Percentiles rank a stretch among this genome's conserved stretches.
These are phyloP conservation scores for Sphyrna mokarran DNA, from an alignment of 2,113 vertebrate genomes.

Conservation along the genomic window DNA sequence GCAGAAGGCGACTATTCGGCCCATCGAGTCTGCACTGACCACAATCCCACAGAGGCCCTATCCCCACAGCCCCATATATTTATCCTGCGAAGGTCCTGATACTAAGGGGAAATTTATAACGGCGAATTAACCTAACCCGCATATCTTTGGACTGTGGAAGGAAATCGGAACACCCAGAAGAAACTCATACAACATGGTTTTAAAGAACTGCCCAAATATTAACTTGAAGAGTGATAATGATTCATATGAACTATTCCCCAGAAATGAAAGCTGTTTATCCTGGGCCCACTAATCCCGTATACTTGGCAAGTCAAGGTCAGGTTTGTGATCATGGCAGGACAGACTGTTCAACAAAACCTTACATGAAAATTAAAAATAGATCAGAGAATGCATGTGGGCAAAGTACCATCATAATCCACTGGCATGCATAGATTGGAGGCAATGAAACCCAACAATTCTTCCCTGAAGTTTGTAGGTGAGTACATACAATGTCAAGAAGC, in stretches of 20 bases:
- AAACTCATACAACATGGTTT: not conserved
- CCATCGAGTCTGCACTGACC: too few relatives aligned
- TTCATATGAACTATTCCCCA: not conserved
- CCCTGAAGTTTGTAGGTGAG: not conserved
- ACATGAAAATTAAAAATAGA: not conserved
- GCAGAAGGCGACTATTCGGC: too few relatives aligned
- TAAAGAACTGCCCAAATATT: not conserved
- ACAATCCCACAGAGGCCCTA: too few relatives aligned
- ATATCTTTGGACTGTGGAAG: too few relatives aligned
- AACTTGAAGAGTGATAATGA: not conserved
- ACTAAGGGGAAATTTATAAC: too few relatives aligned
- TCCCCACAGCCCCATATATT: too few relatives aligned
- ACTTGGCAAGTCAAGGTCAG: not conserved
- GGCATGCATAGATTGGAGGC: not conserved
- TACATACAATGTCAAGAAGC: not conserved
- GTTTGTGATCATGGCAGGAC: not conserved
- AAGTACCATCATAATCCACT: not conserved
- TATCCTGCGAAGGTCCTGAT: too few relatives aligned
- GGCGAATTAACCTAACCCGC: too few relatives aligned
- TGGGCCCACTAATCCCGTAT: not conserved
- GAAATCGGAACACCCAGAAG: too few relatives aligned
- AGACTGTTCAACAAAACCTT: not conserved
- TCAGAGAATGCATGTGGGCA: not conserved
- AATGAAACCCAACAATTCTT: not conserved
- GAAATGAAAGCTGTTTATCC: not conserved